These are phyloP conservation scores for Ophonus ardosiacus DNA, from an alignment of 2,888 invertebrate species.

Conservation along the genomic window DNA sequence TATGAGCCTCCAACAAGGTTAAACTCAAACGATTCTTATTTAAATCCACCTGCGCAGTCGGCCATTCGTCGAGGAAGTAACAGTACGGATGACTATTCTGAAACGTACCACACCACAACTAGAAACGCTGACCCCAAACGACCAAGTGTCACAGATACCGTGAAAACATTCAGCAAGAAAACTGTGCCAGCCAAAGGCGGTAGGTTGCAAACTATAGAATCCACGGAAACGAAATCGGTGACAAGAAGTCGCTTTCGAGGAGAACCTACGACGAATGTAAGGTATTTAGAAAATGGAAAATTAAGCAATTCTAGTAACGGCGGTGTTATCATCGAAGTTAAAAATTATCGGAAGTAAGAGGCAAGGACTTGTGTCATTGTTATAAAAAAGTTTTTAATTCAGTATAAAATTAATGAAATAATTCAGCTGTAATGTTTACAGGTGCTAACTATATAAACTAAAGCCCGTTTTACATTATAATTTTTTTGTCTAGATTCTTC, in stretches of 20 bases:
- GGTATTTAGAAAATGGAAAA: slow-evolving; percentile 78
- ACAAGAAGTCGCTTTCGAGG: slow-evolving; percentile 81
- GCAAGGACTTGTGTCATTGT: slow-evolving; percentile 38
- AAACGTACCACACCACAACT: slow-evolving; percentile 84
- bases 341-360: slow-evolving; percentile 73
- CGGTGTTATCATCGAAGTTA: slow-evolving; percentile 81
- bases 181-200: slow-evolving; percentile 82
- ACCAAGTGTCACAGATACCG: slow-evolving; percentile 84
- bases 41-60: slow-evolving; percentile 70
- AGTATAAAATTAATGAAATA: slow-evolving; percentile 48
- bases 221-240: slow-evolving; percentile 84
- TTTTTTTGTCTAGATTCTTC: no score
- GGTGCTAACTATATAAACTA: slow-evolving; percentile 56
- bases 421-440: slow-evolving; percentile 51
- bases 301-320: slow-evolving; percentile 72
- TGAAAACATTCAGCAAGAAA: slow-evolving; percentile 84
- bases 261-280: slow-evolving; percentile 76
- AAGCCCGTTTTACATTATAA: no score
- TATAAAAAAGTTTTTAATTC: slow-evolving; percentile 47
- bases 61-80: slow-evolving; percentile 81
- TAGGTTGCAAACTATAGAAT: slow-evolving; percentile 83
- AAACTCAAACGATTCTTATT: slow-evolving; percentile 75
- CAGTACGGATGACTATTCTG: slow-evolving; percentile 84
- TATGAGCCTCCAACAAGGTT: slow-evolving; percentile 75
- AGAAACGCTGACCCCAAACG: slow-evolving; percentile 82